phyloP scores from a whole-genome alignment of 2,113 vertebrate species.

The Psilopsiagon aymara region DNA sequence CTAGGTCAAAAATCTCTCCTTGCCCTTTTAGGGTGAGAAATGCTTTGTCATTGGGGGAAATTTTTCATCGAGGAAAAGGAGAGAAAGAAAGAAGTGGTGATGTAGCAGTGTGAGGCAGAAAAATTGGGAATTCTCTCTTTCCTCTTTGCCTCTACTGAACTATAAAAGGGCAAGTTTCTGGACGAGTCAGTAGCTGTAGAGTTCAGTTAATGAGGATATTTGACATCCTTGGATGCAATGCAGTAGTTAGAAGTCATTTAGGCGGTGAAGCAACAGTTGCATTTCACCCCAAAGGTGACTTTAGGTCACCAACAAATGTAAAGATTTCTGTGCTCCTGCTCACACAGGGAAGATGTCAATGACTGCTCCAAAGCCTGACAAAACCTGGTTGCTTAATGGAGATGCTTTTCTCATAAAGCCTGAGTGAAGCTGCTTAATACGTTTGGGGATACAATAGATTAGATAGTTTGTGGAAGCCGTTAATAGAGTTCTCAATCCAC shows the following conservation, averaged over 20 bases:
- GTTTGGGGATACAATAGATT: background rate
- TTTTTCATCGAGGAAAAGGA: background rate
- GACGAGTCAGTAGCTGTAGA: background rate
- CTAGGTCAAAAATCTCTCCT: background rate
- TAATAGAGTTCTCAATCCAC: slow-evolving; percentile 33
- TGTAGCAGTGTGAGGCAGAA: background rate
- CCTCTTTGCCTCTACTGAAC: background rate
- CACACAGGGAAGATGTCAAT: background rate
- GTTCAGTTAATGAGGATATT: background rate
- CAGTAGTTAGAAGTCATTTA: background rate
- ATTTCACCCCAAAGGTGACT: slow-evolving; percentile 4
- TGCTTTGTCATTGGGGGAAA: background rate
- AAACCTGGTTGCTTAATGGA: slow-evolving; percentile 1
- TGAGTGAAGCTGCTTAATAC: slow-evolving; percentile 15
- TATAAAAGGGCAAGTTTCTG: background rate
- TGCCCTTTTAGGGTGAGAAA: background rate
- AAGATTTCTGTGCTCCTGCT: background rate
- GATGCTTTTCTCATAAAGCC: background rate
- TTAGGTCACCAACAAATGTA: background rate
- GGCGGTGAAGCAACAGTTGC: background rate
- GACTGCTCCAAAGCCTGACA: background rate
- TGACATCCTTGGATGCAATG: background rate
- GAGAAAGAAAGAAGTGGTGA: background rate
- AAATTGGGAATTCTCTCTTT: background rate
- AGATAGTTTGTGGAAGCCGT: background rate